Evolutionary conservation across 2,113 vertebrate species (phyloP), one percentile per base, ranked within the genome.

Genomic region (Ploceus nigricollis): DNA sequence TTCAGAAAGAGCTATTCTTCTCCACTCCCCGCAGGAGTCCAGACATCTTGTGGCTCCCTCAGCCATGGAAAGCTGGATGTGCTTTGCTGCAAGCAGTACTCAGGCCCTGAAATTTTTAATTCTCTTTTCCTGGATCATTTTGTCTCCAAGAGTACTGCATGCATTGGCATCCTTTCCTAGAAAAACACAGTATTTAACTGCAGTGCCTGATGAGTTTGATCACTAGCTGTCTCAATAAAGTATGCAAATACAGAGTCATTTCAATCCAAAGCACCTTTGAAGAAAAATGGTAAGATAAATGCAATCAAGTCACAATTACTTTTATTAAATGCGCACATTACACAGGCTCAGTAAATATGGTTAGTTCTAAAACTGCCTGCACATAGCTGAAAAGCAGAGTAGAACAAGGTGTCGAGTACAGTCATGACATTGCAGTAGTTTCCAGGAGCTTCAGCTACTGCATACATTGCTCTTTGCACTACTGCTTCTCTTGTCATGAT

Each of bases 101-200:
- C 58, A 40, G 33, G 35, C 11, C 39, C 40, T 47, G 77, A 75
- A 25, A 37, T 78, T 75, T 65, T 93, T 21, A 13, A 57, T 87
- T 96, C 96, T 68, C 86, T 78, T 96, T 93, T 83, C 83, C 87
- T 83, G 87, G 72, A 93, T 91, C n/a, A 56, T 86, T 95, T 92
- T 96, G 53, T 97, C 81, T 94, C 82, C 72, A 89, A 68, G 89
- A 94, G 51, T 91, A 91, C 86, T 30, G 84, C 96, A 97, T 90
- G 85, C 82, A 83, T 94, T 93, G 88, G 78, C 73, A 95, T 83
- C 48, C 71, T 95, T 96, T 97, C 95, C 89, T 94, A 89, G 87
- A 97, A 96, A 97, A 96, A 40, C 63, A 95, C 40, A 75, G n/a
- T 88, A 58, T 79, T 95, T 97, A 97, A 96, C 84, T 94, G 94